phyloP scores from a whole-genome alignment of 2,888 invertebrate species.

The Desoria tigrina region DNA sequence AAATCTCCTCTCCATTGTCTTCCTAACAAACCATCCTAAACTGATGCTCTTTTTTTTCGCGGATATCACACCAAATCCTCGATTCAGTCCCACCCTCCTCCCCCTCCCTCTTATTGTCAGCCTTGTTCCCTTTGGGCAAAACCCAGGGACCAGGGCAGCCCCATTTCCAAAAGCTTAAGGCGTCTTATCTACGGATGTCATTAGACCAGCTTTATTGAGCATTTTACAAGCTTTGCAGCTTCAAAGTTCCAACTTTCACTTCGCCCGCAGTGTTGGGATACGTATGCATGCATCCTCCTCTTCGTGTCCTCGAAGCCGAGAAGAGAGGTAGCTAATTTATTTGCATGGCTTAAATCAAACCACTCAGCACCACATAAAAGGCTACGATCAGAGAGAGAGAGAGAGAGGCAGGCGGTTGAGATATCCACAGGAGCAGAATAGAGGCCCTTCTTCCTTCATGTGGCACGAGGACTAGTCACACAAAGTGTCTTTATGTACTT shows the following conservation, averaged over 20 bases:
- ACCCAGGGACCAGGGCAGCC: neutral
- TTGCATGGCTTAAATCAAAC: conserved; percentile 14
- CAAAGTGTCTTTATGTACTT: no score
- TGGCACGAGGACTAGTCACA: no score
- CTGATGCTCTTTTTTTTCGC: neutral
- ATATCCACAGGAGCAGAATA: neutral
- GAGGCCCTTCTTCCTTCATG: no score
- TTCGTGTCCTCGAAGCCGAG: neutral
- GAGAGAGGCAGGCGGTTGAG: conserved; percentile 7
- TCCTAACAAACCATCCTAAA: conserved; percentile 7
- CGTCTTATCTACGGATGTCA: conserved; percentile 22
- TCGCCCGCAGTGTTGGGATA: no score
- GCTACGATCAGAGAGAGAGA: no score
- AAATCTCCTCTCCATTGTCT: conserved; percentile 18
- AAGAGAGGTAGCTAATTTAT: conserved; percentile 1
- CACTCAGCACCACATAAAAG: conserved; percentile 16
- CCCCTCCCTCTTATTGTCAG: conserved; percentile 14
- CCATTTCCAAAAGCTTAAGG: conserved; percentile 21
- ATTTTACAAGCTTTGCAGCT: conserved; percentile 11
- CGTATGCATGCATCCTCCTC: no score
- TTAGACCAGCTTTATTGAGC: conserved; percentile 22
- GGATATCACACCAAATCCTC: conserved; percentile 20
- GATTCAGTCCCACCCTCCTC: conserved; percentile 4
- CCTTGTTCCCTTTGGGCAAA: conserved; percentile 7
- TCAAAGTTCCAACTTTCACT: neutral